Evolutionary conservation across 2,797 vertebrate species (phyloP), one percentile per base, ranked within the genome.

Genomic region (Moxostoma hubbsi): DNA sequence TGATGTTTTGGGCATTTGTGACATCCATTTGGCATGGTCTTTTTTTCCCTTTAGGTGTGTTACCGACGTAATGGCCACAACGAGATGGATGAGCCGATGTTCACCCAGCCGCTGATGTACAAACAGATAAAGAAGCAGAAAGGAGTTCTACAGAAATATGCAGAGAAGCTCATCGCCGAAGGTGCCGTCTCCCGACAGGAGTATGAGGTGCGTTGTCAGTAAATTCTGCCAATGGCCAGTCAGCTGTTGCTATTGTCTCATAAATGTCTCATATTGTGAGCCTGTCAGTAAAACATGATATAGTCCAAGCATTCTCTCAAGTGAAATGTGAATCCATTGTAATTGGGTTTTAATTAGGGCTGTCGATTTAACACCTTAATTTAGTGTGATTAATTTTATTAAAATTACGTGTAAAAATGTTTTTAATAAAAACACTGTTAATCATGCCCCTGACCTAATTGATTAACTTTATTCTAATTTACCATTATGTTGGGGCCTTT

Each of bases 71-170:
- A 95, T 0, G 96, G 96, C 10, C 96, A 97, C 90, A 96, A 97
- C 0, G 96, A 97, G 90, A 96, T 97, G 95, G 96, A 97, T 0
- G 96, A 97, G 68, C 96, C 96, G 57, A 97, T 97, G 96, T 97
- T 97, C 90, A 97, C 96, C 0, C 96, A 96, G 80, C 96, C 96
- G 0, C 90, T 97, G 85, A 96, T 97, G 96, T 97, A 96, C 90
- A 97, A 97, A 86, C 95, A 96, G 87, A 96, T 96, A 88, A 94
- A 94, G 76, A 96, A 96, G 70, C 96, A 97, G 92, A 96, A 96
- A 85, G 85, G 94, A 0, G 96, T 97, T 71, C 86, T 97, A 59
- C 95, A 93, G 89, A 96, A 97, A 76, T 97, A 96, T 0, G 95
- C 95, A 0, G 95, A 97, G 87, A 90, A 93, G 79, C 90, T 97